phyloP scores from a whole-genome alignment of 2,888 invertebrate species.

The Pristionchus arcanus region DNA sequence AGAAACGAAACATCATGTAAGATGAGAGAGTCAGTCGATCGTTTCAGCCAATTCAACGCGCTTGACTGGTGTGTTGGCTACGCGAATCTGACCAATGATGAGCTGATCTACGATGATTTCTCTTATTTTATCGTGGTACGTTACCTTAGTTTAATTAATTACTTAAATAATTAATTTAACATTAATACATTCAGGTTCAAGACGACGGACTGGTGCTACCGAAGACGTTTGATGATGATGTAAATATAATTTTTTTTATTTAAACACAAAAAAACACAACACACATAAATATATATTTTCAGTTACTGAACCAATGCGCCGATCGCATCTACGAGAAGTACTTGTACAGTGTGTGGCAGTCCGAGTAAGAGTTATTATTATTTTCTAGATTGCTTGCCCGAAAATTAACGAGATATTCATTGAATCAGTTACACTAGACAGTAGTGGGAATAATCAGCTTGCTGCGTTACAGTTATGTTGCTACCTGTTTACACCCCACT shows the following conservation, averaged over 20 bases:
- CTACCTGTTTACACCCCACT: no score
- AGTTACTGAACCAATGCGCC: background rate
- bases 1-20: no score
- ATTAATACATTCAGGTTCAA: slow-evolving; percentile 28
- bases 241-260: background rate
- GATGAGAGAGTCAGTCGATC: no score
- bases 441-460: no score
- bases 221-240: slow-evolving; percentile 56
- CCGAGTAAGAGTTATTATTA: background rate
- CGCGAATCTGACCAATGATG: slow-evolving; percentile 57
- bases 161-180: no score
- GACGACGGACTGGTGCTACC: slow-evolving; percentile 68
- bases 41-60: slow-evolving; percentile 65
- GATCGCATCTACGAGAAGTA: background rate
- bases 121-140: slow-evolving; percentile 66
- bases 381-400: background rate
- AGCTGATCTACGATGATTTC: slow-evolving; percentile 65
- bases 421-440: no score
- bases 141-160: no score
- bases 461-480: no score
- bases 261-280: background rate
- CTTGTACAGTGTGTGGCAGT: background rate
- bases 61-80: slow-evolving; percentile 62
- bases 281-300: no score
- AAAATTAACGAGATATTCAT: no score